Conservation (phyloP, 2,113 vertebrate genomes). For the Indicator maculatus region DNA sequence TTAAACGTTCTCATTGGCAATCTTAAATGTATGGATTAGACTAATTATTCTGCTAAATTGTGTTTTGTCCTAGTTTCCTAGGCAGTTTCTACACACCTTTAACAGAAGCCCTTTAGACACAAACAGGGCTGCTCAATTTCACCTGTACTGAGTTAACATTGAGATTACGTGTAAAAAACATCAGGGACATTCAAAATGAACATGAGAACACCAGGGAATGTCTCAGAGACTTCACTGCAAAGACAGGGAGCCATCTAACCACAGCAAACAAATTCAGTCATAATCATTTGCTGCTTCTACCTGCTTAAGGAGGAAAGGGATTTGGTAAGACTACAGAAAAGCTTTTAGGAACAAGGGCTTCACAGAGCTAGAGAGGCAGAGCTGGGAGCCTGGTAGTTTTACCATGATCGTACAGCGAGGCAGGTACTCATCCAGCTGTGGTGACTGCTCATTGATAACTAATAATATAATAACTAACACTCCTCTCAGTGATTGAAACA, state of each 20-base stretch:
- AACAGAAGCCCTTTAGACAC: background rate
- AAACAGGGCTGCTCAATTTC: background rate
- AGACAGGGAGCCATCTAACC: background rate
- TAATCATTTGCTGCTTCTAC: background rate
- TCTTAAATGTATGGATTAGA: background rate
- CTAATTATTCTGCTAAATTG: background rate
- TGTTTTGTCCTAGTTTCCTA: constrained; percentile 11
- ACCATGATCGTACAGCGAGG: background rate
- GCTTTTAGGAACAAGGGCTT: background rate
- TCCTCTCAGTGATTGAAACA: background rate
- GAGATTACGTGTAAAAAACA: background rate
- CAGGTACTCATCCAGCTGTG: background rate
- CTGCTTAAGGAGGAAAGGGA: background rate
- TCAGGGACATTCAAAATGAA: constrained; percentile 16
- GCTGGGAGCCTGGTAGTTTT: background rate
- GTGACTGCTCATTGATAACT: constrained; percentile 1
- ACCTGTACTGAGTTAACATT: background rate
- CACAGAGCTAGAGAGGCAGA: background rate
- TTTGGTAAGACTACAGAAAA: background rate
- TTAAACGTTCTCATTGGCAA: background rate
- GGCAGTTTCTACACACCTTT: background rate
- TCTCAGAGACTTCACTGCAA: background rate
- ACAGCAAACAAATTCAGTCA: constrained; percentile 1
- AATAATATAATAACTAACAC: constrained; percentile 19
- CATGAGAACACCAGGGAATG: background rate